Percentiles rank a stretch among this genome's conserved stretches.
Evolutionary conservation across 1,140 invertebrate species (phyloP).

Genomic region (Drosophila ogumai): DNA sequence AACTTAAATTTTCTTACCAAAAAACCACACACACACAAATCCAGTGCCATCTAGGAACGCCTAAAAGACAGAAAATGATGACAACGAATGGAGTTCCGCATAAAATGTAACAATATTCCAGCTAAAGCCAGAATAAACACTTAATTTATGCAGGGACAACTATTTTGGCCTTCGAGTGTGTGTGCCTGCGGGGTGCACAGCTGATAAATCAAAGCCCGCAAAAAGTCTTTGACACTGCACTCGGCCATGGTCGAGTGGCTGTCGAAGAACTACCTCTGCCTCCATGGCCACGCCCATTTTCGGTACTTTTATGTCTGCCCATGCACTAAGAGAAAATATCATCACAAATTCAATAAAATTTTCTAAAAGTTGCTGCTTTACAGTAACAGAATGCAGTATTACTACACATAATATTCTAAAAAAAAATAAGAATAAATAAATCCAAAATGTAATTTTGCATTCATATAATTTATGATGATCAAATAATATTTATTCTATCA

Average conservation of each 20-base stretch:
- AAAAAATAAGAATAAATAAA: too few species aligned
- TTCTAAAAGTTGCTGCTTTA: too few species aligned
- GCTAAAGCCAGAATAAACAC: slow-evolving; percentile 48
- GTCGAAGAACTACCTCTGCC: slow-evolving; percentile 27
- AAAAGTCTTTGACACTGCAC: slow-evolving; percentile 55
- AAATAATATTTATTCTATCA: too few species aligned
- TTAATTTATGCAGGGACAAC: slow-evolving; percentile 39
- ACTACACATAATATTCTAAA: too few species aligned
- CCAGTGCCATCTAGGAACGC: neutral
- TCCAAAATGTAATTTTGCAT: too few species aligned
- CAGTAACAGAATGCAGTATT: too few species aligned
- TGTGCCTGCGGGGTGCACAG: slow-evolving; percentile 41
- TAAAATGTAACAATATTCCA: slow-evolving; percentile 43
- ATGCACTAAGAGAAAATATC: slow-evolving; percentile 6
- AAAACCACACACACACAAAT: neutral
- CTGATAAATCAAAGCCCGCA: slow-evolving; percentile 55
- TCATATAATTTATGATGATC: too few species aligned
- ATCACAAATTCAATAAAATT: too few species aligned
- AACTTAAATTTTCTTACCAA: slow-evolving; percentile 3
- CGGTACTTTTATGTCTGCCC: slow-evolving; percentile 34
- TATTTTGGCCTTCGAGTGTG: slow-evolving; percentile 1
- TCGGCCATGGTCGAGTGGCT: slow-evolving; percentile 48
- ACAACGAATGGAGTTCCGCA: slow-evolving; percentile 9
- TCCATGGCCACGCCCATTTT: slow-evolving; percentile 11
- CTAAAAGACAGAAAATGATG: slow-evolving; percentile 20